phyloP scores from a whole-genome alignment of 2,113 vertebrate species.

The Xenopus tropicalis region UCB_Xtro_10.0 CM004450.2:61280001-61280500 shows the following conservation, averaged over 20 bases:
- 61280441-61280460: too few species aligned
- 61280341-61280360: slow-evolving; percentile 23
- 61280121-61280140: not conserved
- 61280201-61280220: not conserved
- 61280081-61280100: not conserved
- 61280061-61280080: slow-evolving; percentile 11
- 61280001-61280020: slow-evolving; percentile 9
- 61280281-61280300: slow-evolving; percentile 32
- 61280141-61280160: slow-evolving; percentile 4
- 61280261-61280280: not conserved
- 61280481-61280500: too few species aligned
- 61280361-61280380: not conserved
- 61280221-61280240: not conserved
- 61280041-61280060: not conserved
- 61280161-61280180: not conserved
- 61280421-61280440: too few species aligned
- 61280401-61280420: not conserved
- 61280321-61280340: slow-evolving; percentile 28
- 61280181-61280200: slow-evolving; percentile 22
- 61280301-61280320: slow-evolving; percentile 11
- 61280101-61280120: not conserved
- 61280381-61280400: not conserved
- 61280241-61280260: slow-evolving; percentile 29
- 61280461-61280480: too few species aligned
- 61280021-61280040: not conserved